These are phyloP conservation scores for Spondyliosoma cantharus DNA, from an alignment of 2,797 vertebrate genomes.

Conservation along the genomic window DNA sequence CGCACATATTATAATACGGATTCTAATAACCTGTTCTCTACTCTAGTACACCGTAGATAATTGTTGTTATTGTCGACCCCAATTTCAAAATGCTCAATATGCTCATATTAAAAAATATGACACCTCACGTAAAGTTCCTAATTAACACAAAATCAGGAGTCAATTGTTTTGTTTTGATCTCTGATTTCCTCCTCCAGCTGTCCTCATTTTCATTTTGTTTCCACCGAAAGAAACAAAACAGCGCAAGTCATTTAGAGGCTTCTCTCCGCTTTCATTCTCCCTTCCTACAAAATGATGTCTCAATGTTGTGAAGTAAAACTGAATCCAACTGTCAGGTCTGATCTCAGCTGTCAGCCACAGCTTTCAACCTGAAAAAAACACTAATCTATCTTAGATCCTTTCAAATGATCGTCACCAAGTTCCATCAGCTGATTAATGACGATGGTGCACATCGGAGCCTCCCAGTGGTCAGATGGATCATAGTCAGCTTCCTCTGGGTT, in stretches of 20 bases:
- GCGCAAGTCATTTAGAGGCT: background rate
- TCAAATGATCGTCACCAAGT: background rate
- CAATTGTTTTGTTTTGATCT: constrained; percentile 11
- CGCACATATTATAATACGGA: background rate
- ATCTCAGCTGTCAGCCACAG: no score
- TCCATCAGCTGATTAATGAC: constrained; percentile 30
- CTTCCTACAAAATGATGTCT: background rate
- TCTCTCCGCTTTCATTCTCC: background rate
- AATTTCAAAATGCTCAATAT: no score
- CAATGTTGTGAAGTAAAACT: background rate
- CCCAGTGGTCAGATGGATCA: constrained; percentile 5
- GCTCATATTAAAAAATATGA: background rate
- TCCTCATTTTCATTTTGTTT: constrained; percentile 6
- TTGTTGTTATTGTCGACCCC: background rate
- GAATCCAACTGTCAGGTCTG: background rate
- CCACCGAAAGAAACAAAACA: background rate
- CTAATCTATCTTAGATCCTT: background rate
- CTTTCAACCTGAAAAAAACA: background rate
- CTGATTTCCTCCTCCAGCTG: constrained; percentile 3
- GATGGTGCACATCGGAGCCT: constrained; percentile 18
- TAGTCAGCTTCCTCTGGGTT: background rate
- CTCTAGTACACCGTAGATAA: background rate
- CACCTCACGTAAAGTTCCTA: background rate
- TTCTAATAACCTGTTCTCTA: background rate
- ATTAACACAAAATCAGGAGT: constrained; percentile 5